Base-by-base conservation (phyloP, 1,140 invertebrate species). In the Neodiprion lecontei region DNA sequence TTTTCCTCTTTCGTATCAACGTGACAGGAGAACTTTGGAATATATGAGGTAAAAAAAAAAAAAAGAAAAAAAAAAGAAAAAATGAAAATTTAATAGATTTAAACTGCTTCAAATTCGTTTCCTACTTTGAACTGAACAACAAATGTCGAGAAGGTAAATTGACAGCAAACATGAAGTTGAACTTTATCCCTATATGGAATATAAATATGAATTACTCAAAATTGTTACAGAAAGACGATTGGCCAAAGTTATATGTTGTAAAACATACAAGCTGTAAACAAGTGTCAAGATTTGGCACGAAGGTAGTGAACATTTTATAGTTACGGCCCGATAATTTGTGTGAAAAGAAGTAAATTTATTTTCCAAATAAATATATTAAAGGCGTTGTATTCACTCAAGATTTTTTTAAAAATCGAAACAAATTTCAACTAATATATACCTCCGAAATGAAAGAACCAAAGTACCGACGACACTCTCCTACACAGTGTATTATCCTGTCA, bases 401-500 rank as follows among this genome's bases (percentile, higher is more conserved):
- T 61, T 14, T 61, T 61, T 12, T 61, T 14, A 21, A 21, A 21
- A 21, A 21, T 21, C 17, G 17, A 21, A 21, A 21, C 17, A 88
- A 85, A 88, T 84, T 83, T 83, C 88, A 88, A 86, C 83, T 84
- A 88, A 88, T 88, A 86, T 84, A 79, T 86, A 86, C 83, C 84
- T 85, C 84, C 85, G 81, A 87, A 89, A 89, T 89, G 86, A 87
- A 86, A 87, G 85, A 88, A 89, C 85, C 86, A 88, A 88, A 88
- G 83, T 83, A 81, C 86, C 84, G 87, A 87, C 83, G 85, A 88
- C 85, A 83, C 81, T 86, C 83, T 74, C 74, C 78, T 79, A 79
- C 80, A 79, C 75, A 77, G 77, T 82, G 80, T 84, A 81, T 84
- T 84, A 83, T 84, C 79, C 81, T 83, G 82, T 79, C 81, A 83